phyloP scores from a whole-genome alignment of 2,888 invertebrate species.

The Drosophila lutescens region DNA sequence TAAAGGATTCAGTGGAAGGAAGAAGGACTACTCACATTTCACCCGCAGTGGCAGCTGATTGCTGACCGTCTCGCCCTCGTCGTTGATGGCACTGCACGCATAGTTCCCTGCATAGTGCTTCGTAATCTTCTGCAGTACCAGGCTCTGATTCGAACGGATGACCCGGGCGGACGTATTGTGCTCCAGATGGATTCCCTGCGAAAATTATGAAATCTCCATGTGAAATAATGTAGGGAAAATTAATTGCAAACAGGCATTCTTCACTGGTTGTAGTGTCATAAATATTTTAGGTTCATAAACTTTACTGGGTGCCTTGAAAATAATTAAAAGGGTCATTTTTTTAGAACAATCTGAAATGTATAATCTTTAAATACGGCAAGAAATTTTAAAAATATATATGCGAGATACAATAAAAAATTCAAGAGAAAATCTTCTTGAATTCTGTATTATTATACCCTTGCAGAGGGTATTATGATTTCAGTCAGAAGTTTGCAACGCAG shows the following conservation, averaged over 20 bases:
- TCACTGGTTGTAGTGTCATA: not conserved
- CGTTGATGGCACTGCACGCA: conserved; percentile 94
- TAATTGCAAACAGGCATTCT: not conserved
- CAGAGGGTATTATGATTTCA: too few relatives aligned
- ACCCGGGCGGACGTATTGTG: conserved; percentile 95
- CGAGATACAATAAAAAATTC: too few relatives aligned
- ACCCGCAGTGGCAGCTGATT: conserved; percentile 93
- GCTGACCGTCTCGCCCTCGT: conserved; percentile 94
- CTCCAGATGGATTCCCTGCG: conserved; percentile 90
- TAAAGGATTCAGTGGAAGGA: not conserved
- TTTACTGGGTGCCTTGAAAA: too few relatives aligned
- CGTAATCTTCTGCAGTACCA: conserved; percentile 95
- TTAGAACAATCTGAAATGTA: too few relatives aligned
- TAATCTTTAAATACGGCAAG: too few relatives aligned
- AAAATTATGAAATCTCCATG: not conserved
- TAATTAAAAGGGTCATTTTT: too few relatives aligned
- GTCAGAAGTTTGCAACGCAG: too few relatives aligned
- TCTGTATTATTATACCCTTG: too few relatives aligned
- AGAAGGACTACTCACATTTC: conserved; percentile 90
- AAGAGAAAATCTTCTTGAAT: too few relatives aligned
- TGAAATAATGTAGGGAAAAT: not conserved
- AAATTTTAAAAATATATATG: too few relatives aligned
- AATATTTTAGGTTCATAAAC: too few relatives aligned
- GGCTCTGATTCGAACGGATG: conserved; percentile 95
- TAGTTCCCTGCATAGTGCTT: conserved; percentile 93